Base-by-base conservation (phyloP, 1,140 invertebrate species). In the Scaptomyza graminum region DNA sequence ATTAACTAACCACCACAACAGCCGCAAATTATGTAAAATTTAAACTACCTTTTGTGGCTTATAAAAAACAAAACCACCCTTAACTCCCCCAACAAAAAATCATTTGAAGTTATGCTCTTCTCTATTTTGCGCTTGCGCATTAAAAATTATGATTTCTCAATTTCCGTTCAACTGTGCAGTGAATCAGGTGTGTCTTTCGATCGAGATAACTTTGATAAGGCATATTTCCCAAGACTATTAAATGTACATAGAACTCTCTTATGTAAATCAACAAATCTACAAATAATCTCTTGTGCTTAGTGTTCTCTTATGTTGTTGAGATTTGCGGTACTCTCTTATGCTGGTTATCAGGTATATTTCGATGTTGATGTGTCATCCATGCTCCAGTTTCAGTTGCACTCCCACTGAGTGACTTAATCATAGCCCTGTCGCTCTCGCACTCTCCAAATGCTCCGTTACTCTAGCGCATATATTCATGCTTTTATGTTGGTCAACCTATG, bases 401-500 rank as follows among this genome's bases (percentile, higher is more conserved):
- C 47, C 64, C 37, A 41, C 37, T 34, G 28, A 15, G 25, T 60
- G 43, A 25, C 63, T 12, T 46, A 46, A 9, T 44, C 43, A 13
- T 31, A 7, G 13, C 22, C 44, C 39, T 64, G 37, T 1, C 52
- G 11, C 67, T 65, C 56, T 41, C 12, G 12, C 37, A 41, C 37
- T 47, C 57, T 47, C 9, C 5, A 31, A 7, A 13, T 50, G 9
- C 2, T 13, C 25, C 15, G 41, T 59, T 12, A 8, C 43, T 60
- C 54, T 41, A 11, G 28, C 44, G 59, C 64, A 49, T 25, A 18
- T 16, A 22, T 18, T 22, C 63, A 68, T 67, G 55, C 65, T 60
- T 56, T 56, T 61, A 74, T 70, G 74, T 74, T 77, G 71, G 74
- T 74, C 65, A 74, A 74, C 43, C 63, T 65, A 64, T 74, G 66